These are phyloP conservation scores for Muscicapa adusta DNA, from an alignment of 2,113 vertebrate species.

Conservation along the genomic window DNA sequence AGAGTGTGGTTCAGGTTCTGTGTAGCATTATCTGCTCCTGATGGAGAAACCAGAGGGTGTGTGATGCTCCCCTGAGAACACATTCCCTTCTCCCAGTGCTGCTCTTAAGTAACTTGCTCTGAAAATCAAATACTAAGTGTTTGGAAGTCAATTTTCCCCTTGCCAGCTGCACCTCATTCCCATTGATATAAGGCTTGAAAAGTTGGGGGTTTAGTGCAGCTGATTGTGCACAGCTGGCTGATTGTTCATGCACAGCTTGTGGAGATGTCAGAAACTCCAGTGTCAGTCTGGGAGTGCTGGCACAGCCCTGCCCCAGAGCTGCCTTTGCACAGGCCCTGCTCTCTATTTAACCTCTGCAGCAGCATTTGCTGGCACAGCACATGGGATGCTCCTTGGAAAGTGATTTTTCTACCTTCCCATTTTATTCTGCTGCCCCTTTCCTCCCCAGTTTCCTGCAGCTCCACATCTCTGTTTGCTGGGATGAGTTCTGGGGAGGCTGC, in stretches of 20 bases:
- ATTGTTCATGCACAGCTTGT: not conserved
- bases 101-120: not conserved
- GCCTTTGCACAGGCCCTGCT: not conserved
- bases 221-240: not conserved
- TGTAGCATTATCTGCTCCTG: accelerated
- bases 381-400: not conserved
- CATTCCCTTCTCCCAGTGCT: not conserved
- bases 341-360: not conserved
- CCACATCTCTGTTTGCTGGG: not conserved
- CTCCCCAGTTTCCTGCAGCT: accelerated
- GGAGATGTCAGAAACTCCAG: not conserved
- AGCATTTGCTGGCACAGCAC: not conserved
- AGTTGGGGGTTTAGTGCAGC: not conserved
- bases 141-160: not conserved
- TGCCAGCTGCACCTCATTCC: not conserved
- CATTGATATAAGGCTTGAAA: not conserved
- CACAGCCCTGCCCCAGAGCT: not conserved
- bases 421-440: not conserved
- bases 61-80: accelerated
- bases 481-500: not conserved
- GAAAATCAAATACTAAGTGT: not conserved
- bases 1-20: accelerated
- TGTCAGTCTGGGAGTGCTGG: not conserved
- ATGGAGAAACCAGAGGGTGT: not conserved
- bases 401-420: accelerated